These are phyloP conservation scores for Seriola rivoliana DNA, from an alignment of 2,113 vertebrate genomes.

Conservation along the genomic window DNA sequence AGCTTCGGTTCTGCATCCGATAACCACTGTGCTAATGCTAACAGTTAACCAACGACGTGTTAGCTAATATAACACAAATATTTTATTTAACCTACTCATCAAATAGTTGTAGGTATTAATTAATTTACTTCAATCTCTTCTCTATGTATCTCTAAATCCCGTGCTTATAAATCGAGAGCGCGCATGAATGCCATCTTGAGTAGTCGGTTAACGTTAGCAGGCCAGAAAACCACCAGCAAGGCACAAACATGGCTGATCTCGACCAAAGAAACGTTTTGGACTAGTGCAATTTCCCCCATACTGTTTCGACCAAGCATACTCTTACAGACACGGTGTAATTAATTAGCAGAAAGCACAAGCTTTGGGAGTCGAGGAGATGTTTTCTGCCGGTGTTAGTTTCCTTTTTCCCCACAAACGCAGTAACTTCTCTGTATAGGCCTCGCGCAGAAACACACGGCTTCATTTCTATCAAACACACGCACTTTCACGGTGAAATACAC, in stretches of 20 bases:
- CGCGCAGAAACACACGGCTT: slow-evolving; percentile 31
- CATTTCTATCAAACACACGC: background rate
- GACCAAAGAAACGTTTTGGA: background rate
- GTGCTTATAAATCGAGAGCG: slow-evolving; percentile 24
- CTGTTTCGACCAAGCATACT: accelerated
- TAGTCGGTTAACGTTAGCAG: slow-evolving; percentile 24
- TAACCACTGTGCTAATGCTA: slow-evolving; percentile 38
- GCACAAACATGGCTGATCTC: slow-evolving; percentile 76
- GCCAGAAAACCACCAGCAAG: slow-evolving; percentile 39
- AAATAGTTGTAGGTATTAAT: no score
- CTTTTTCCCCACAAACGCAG: slow-evolving; percentile 31
- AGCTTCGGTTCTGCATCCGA: no score
- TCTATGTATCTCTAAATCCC: accelerated
- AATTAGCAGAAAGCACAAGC: accelerated
- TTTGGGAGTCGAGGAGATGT: accelerated
- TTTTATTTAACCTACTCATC: no score
- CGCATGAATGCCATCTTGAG: slow-evolving; percentile 72
- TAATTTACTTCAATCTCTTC: background rate
- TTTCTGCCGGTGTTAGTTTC: background rate
- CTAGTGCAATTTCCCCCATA: no score
- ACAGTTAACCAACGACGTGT: background rate
- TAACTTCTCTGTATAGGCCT: slow-evolving; percentile 63
- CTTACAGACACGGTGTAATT: accelerated
- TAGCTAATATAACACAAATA: background rate
- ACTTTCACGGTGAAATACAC: background rate